Conservation (phyloP, 2,797 vertebrate species). For the Etheostoma perlongum region DNA sequence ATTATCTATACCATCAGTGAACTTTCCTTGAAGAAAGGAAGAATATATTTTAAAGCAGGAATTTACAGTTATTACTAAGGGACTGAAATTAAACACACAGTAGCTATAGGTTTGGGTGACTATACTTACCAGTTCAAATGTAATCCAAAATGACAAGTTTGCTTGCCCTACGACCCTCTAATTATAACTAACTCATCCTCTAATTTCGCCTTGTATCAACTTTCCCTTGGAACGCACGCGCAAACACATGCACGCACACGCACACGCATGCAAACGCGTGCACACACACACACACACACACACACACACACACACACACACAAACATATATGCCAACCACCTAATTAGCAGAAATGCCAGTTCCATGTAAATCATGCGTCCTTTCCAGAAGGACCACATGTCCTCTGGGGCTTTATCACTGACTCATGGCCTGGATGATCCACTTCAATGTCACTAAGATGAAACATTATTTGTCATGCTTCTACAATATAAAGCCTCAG, state of each 20-base stretch:
- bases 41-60: slow-evolving; percentile 37
- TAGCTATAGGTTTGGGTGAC: slow-evolving; percentile 31
- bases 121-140: slow-evolving; percentile 46
- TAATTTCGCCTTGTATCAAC: slow-evolving; percentile 59
- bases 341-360: slow-evolving; percentile 39
- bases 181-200: slow-evolving; percentile 63
- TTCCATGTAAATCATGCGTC: slow-evolving; percentile 30
- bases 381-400: slow-evolving; percentile 37
- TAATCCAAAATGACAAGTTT: slow-evolving; percentile 53
- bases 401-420: slow-evolving; percentile 27
- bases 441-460: slow-evolving; percentile 1
- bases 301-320: slow-evolving; percentile 16
- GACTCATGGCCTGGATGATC: slow-evolving; percentile 34
- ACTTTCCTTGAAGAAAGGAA: slow-evolving; percentile 7
- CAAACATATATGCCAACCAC: slow-evolving; percentile 5
- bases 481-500: neutral
- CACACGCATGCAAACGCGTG: neutral
- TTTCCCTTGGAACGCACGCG: slow-evolving; percentile 20
- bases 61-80: slow-evolving; percentile 29
- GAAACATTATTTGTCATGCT: neutral
- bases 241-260: neutral
- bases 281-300: neutral
- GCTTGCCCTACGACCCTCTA: slow-evolving; percentile 46
- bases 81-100: slow-evolving; percentile 31
- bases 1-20: neutral